Percentiles rank a stretch among this genome's conserved stretches.
Evolutionary conservation across 35 echinoderm and acorn worm genomes (phyloP).

Genomic region (Heliocidaris tuberculata): DNA sequence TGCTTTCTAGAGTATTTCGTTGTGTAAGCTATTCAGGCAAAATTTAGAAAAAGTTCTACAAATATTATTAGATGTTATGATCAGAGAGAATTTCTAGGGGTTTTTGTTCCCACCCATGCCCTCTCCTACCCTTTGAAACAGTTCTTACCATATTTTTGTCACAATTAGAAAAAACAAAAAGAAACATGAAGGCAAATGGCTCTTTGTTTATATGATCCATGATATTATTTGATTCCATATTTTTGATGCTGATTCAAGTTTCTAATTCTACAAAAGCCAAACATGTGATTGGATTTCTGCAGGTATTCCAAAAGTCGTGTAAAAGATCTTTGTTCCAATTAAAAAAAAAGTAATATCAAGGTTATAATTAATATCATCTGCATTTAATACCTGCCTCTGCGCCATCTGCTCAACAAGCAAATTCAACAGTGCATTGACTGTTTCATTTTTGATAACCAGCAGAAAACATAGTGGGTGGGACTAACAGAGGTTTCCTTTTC

Average conservation of each 20-base stretch:
- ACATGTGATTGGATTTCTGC: neutral
- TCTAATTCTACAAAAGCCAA: neutral
- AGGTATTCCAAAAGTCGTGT: neutral
- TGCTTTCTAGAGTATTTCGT: neutral
- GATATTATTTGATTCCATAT: neutral
- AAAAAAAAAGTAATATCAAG: neutral
- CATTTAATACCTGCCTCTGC: neutral
- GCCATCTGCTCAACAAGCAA: slow-evolving; percentile 14
- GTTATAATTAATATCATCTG: neutral
- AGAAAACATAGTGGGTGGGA: neutral
- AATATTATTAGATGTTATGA: neutral
- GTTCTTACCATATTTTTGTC: neutral
- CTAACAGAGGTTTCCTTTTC: slow-evolving; percentile 18
- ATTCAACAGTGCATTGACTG: neutral
- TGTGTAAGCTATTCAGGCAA: neutral
- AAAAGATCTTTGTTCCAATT: neutral
- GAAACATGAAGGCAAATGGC: neutral
- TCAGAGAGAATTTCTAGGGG: neutral
- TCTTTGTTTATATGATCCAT: neutral
- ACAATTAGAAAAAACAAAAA: neutral
- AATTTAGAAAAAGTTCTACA: neutral
- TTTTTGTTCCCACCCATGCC: neutral
- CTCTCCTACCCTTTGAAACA: neutral
- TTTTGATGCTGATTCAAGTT: neutral
- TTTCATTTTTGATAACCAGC: neutral